Percentiles rank a stretch among this genome's conserved stretches.
Conservation (phyloP, 1,140 invertebrate genomes). For the Micrasema longulum region DNA sequence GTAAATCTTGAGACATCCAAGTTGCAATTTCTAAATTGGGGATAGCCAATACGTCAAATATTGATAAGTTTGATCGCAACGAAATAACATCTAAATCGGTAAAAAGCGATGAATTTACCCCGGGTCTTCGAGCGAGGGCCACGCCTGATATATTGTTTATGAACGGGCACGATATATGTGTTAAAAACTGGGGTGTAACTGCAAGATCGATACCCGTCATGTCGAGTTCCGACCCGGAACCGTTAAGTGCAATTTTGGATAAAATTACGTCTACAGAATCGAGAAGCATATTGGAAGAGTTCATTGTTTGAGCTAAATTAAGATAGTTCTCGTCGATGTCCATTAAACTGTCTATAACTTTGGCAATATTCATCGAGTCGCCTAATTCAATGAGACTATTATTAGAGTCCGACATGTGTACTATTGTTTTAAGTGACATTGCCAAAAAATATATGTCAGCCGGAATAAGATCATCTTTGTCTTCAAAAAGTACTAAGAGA, state of each 20-base stretch:
- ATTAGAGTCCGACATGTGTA: conserved; percentile 58
- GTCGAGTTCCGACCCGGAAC: conserved; percentile 48
- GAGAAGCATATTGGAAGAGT: conserved; percentile 68
- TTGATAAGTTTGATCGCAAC: conserved; percentile 63
- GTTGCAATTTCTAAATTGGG: conserved; percentile 68
- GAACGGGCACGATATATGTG: conserved; percentile 68
- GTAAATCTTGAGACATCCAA: conserved; percentile 65
- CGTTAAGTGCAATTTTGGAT: conserved; percentile 57
- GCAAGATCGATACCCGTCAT: conserved; percentile 57
- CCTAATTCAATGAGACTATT: conserved; percentile 59
- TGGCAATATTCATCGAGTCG: conserved; percentile 64
- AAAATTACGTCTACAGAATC: conserved; percentile 66
- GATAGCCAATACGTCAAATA: conserved; percentile 63
- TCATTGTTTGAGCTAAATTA: conserved; percentile 64
- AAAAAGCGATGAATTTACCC: conserved; percentile 58
- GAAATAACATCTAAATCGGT: conserved; percentile 62
- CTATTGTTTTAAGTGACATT: conserved; percentile 63
- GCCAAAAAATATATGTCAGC: conserved; percentile 68
- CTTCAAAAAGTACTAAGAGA: conserved; percentile 58
- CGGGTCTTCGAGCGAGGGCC: conserved; percentile 60
- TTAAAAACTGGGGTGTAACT: conserved; percentile 63
- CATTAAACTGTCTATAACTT: conserved; percentile 65
- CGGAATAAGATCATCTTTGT: conserved; percentile 62
- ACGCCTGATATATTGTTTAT: conserved; percentile 70
- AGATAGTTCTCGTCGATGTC: conserved; percentile 62